Percentiles rank a stretch among this genome's conserved stretches.
Evolutionary conservation across 2,797 vertebrate genomes (phyloP).

Genomic region (Sciurus vulgaris): DNA sequence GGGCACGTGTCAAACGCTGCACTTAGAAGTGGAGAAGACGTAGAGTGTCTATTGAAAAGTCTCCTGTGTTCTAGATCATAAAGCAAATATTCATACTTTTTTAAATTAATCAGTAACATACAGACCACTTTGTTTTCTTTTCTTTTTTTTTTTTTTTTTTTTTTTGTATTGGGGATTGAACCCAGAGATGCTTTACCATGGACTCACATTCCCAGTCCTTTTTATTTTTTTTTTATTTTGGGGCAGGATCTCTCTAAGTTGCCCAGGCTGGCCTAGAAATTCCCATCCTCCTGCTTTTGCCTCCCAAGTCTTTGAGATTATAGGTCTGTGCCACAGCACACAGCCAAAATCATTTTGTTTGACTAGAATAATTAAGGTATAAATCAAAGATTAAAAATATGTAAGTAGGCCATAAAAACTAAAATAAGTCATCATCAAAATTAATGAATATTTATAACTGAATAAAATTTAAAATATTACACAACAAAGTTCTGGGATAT

Average conservation of each 20-base stretch:
- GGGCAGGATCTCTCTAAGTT: too few relatives aligned
- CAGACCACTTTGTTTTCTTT: neutral
- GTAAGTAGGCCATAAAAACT: neutral
- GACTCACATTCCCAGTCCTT: too few relatives aligned
- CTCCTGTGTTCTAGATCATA: neutral
- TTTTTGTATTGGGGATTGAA: too few relatives aligned
- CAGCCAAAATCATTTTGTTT: neutral
- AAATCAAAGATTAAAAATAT: slow-evolving; percentile 8
- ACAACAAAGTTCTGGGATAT: neutral
- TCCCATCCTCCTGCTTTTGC: too few relatives aligned
- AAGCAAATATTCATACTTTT: neutral
- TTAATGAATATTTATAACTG: neutral
- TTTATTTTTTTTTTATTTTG: too few relatives aligned
- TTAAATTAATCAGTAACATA: neutral
- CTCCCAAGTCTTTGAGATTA: too few relatives aligned
- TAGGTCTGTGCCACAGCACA: too few relatives aligned
- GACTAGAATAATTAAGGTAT: neutral
- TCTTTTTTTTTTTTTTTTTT: too few relatives aligned
- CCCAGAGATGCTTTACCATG: too few relatives aligned
- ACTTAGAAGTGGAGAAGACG: neutral
- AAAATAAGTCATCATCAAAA: slow-evolving; percentile 24
- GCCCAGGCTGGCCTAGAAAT: too few relatives aligned
- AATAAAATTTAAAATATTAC: neutral
- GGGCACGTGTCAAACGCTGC: neutral
- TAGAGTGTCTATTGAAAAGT: neutral